phyloP scores from a whole-genome alignment of 2,888 invertebrate species.

The Melanostoma mellinum region DNA sequence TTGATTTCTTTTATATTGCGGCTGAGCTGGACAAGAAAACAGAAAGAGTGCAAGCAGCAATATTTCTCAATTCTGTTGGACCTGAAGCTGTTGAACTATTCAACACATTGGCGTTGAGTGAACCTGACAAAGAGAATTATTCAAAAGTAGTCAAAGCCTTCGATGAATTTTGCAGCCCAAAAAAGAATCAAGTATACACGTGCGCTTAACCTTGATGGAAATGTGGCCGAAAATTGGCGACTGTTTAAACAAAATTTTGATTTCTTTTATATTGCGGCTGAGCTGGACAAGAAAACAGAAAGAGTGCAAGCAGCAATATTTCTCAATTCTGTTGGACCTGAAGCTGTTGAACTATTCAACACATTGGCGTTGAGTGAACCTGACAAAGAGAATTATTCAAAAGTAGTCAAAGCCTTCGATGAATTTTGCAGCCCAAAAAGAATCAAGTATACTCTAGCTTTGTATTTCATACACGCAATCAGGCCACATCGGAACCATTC shows the following conservation, averaged over 20 bases:
- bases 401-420: slow-evolving; percentile 47
- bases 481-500: slow-evolving; percentile 67
- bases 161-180: slow-evolving; percentile 3
- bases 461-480: slow-evolving; percentile 37
- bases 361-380: slow-evolving; percentile 29
- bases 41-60: no score
- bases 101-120: neutral
- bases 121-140: neutral
- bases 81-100: no score
- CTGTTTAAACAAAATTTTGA: slow-evolving; percentile 17
- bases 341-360: slow-evolving; percentile 57
- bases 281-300: neutral
- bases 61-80: no score
- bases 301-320: slow-evolving; percentile 30
- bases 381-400: slow-evolving; percentile 34
- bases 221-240: no score
- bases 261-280: slow-evolving; percentile 9
- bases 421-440: slow-evolving; percentile 59
- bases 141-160: neutral
- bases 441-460: slow-evolving; percentile 39
- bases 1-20: no score
- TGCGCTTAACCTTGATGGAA: slow-evolving; percentile 14
- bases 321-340: slow-evolving; percentile 55
- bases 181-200: no score
- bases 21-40: no score